Evolutionary conservation across 2,888 invertebrate species (phyloP), one percentile per base, ranked within the genome.

Genomic region (Torymus texanus): DNA sequence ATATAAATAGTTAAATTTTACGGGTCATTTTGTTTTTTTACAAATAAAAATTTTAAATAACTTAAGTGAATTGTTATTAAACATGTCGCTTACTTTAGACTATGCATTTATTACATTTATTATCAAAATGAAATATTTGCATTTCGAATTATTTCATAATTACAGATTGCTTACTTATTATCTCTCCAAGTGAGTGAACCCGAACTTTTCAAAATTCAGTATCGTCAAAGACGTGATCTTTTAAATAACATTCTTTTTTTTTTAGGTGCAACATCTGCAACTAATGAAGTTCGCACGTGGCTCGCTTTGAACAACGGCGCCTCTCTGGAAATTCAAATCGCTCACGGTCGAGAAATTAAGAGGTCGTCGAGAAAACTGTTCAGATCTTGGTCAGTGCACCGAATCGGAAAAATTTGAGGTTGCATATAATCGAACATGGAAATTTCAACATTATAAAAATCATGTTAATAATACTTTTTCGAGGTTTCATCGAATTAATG

Each of bases 351-450:
- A 29, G 89, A 90, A 81, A 81, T 88, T 12, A 90, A 90, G 79
- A 89, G 88, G 67, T 85, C 88, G 13, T 81, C 89, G 12, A 88
- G 90, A 66, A 90, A 89, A 79, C 84, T 91, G 18, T 90, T 91
- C 74, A 87, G 91, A 77, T 90, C 90, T 71, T 91, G 91, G 91
- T 91, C 91, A 0, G 90, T 91, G 13, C 91, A 91, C 83, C 85
- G 89, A 24, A 90, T 91, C 81, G 91, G 91, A 18, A 91, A 90
- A 83, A 89, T 91, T 81, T 91, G 83, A 86, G 65, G 83, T 14
- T 29, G 29, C 29, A 29, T 29, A 29, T 29, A 29, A 29, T 29
- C 29, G 29, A 29, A 29, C 29, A 29, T 29, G 29, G 29, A 5
- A 29, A 55, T 80, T 66, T n/a, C 18, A 61, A 13, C 24, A 24